Base-by-base conservation (phyloP, 2,113 vertebrate genomes). In the Oncorhynchus kisutch region DNA sequence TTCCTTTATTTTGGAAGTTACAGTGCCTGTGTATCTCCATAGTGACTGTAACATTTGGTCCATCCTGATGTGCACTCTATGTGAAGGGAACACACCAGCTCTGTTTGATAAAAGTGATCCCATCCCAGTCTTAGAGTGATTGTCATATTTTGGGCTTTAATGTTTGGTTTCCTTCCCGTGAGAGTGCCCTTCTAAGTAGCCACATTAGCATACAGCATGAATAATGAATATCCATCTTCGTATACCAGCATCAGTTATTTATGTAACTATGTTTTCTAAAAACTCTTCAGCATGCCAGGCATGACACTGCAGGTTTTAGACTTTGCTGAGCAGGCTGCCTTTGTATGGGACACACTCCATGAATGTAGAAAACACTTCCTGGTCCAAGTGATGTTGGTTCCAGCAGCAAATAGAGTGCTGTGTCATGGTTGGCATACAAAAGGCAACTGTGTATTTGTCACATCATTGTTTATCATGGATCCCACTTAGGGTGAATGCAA, bases 121-220 rank as follows among this genome's bases (percentile, higher is more conserved):
- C 14, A 75, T 59, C 64, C 77, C 60, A 77, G 8, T 64, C 29
- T 6, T n/a, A 27, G 22, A 70, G 62, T 71, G 79, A 67, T 9
- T 27, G 70, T 82, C 70, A 75, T 73, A 67, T 13, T 85, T 67
- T 80, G 72, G 57, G 78, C 70, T 81, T 87, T 70, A 78, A 39
- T 24, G 84, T 83, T 76, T 82, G 76, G 65, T 72, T 82, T 84
- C 25, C 62, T 18, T 81, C 69, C 71, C 70, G 39, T 45, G 39
- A 57, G 20, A 57, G 18, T 57, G 54, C 54, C 54, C 16, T 57
- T 20, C 20, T 20, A 20, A 14, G 20, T 20, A 20, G 54, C 54
- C 20, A 57, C 54, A 57, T 57, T 57, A 18, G 54, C 25, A 67
- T 67, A 31, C 14, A 67, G 65, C 20, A 31, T 67, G 65, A 27